A percentile compares a stretch with the other conserved stretches of the same genome.
Conservation (phyloP, 2,888 invertebrate species). For the Lepidochitona cinerea region DNA sequence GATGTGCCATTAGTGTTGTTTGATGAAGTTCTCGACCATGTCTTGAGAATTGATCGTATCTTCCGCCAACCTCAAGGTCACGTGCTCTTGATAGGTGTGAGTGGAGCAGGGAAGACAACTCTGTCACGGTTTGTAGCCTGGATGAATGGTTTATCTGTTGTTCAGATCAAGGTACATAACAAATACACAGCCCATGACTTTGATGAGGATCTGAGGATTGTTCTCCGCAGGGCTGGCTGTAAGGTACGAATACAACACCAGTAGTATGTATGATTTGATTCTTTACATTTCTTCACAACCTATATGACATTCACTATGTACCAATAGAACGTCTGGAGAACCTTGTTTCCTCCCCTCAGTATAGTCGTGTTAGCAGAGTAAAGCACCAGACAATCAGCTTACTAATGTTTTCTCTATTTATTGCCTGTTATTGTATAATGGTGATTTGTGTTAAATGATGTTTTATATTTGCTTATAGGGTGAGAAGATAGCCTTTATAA, state of each 20-base stretch:
- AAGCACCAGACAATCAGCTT: too few relatives aligned
- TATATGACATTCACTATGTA: too few relatives aligned
- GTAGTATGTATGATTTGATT: too few relatives aligned
- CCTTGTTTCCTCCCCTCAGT: too few relatives aligned
- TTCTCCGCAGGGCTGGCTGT: conserved; percentile 74
- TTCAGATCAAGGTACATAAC: conserved; percentile 99
- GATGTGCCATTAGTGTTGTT: conserved; percentile 98
- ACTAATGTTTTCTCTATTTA: too few relatives aligned
- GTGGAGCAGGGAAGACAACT: conserved; percentile 99
- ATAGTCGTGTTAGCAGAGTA: too few relatives aligned
- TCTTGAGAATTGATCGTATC: conserved; percentile 97
- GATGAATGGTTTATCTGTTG: conserved; percentile 99
- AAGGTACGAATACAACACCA: conserved; percentile 54
- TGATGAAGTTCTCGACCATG: conserved; percentile 99
- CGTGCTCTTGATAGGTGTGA: conserved; percentile 96
- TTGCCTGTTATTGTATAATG: too few relatives aligned
- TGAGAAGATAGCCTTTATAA: conserved; percentile 98
- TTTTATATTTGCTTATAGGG: too few relatives aligned
- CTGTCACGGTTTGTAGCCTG: conserved; percentile 99
- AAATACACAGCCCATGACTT: conserved; percentile 99
- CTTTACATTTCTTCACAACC: too few relatives aligned
- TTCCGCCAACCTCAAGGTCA: conserved; percentile 99
- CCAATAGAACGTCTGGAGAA: too few relatives aligned
- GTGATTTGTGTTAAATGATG: too few relatives aligned
- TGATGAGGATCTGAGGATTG: conserved; percentile 93